Conservation (phyloP, 2,113 vertebrate genomes). For the Sturnus vulgaris region DNA sequence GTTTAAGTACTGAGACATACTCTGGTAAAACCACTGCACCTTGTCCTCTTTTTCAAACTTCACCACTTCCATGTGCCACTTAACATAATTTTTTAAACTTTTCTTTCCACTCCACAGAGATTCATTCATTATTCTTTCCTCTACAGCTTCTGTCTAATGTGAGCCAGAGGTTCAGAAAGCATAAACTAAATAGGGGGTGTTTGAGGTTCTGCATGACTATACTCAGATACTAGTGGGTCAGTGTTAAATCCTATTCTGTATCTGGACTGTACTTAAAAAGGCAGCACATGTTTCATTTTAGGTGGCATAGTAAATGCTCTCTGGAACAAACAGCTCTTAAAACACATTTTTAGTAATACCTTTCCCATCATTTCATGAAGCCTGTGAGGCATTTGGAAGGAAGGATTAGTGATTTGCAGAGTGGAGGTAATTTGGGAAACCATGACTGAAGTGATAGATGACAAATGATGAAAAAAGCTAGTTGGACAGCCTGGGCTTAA, state of each 20-base stretch:
- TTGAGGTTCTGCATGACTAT: not conserved
- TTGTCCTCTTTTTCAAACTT: not conserved
- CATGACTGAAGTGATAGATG: not conserved
- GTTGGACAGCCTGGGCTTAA: not conserved
- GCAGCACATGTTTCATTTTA: not conserved
- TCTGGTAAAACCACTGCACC: not conserved
- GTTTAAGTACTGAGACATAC: not conserved
- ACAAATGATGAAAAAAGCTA: not conserved
- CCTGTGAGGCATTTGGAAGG: not conserved
- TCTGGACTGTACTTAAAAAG: not conserved
- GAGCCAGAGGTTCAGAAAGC: not conserved
- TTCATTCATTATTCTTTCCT: not conserved
- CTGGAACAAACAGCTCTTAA: not conserved
- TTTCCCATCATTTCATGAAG: not conserved
- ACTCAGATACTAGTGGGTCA: not conserved
- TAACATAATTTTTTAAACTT: not conserved
- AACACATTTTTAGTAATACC: not conserved
- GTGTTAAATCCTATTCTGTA: not conserved
- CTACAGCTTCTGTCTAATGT: not conserved
- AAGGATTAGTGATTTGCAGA: not conserved
- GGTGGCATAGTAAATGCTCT: not conserved
- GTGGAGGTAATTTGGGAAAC: not conserved
- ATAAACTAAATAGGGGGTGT: not conserved
- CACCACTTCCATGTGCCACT: not conserved
- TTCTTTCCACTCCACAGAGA: not conserved